Conservation (phyloP, 2,113 vertebrate species). For the Prochilodus magdalenae region DNA sequence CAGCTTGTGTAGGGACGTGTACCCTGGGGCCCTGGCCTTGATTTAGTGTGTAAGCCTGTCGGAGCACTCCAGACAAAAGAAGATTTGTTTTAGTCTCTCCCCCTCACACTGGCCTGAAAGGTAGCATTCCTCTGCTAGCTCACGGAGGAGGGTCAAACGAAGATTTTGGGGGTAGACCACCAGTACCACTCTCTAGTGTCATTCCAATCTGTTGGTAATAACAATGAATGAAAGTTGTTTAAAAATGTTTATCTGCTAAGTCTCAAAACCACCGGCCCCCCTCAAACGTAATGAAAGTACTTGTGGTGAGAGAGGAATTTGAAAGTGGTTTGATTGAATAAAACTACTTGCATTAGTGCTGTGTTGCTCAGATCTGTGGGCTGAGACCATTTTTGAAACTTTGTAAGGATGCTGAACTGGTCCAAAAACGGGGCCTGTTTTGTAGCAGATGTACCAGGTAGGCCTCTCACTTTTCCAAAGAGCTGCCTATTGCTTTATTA, state of each 20-base stretch:
- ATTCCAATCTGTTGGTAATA: neutral
- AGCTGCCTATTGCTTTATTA: neutral
- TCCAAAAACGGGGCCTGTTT: neutral
- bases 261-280: neutral
- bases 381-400: neutral
- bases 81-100: slow-evolving; percentile 36
- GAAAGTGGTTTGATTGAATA: slow-evolving; percentile 4
- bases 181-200: neutral
- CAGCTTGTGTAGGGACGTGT: slow-evolving; percentile 33
- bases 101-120: slow-evolving; percentile 38
- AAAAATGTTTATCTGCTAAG: neutral
- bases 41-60: slow-evolving; percentile 44
- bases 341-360: neutral
- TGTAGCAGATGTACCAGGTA: neutral
- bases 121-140: slow-evolving; percentile 52
- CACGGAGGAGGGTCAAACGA: slow-evolving; percentile 49
- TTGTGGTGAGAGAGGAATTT: neutral
- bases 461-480: neutral
- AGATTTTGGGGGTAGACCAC: slow-evolving; percentile 53
- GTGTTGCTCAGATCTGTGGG: neutral
- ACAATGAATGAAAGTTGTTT: neutral
- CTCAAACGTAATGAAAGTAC: neutral
- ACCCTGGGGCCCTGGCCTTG: slow-evolving; percentile 33
- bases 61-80: slow-evolving; percentile 47
- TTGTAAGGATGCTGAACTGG: too few species aligned